Conservation (phyloP, 2,113 vertebrate species). For the Nannospalax galili region DNA sequence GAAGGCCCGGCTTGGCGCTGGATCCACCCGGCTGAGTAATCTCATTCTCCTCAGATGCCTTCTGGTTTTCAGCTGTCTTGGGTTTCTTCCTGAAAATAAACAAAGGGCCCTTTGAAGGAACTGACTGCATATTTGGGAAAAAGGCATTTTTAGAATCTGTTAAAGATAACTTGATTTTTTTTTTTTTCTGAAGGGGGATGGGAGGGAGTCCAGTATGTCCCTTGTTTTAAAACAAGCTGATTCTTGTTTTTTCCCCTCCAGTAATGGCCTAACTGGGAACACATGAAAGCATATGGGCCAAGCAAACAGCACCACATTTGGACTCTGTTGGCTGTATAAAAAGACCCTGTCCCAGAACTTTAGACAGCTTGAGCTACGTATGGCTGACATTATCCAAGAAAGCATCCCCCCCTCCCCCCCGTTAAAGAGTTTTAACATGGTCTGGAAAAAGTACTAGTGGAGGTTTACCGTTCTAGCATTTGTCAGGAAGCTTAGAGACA, state of each 20-base stretch:
- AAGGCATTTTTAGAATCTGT: constrained; percentile 92
- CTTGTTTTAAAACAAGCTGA: constrained; percentile 88
- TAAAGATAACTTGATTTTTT: constrained; percentile 89
- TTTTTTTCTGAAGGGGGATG: constrained; percentile 79
- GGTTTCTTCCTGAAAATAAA: constrained; percentile 92
- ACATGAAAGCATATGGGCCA: constrained; percentile 85
- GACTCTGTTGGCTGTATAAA: constrained; percentile 85
- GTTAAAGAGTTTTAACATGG: constrained; percentile 78
- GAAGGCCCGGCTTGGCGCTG: constrained; percentile 93
- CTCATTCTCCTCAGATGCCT: constrained; percentile 98
- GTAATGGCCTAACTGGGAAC: constrained; percentile 85
- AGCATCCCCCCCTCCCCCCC: constrained; percentile 70
- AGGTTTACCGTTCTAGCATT: constrained; percentile 83
- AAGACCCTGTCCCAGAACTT: constrained; percentile 84
- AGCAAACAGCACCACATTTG: constrained; percentile 84
- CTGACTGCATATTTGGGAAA: constrained; percentile 89
- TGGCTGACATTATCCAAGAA: constrained; percentile 86
- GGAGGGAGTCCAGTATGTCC: constrained; percentile 85
- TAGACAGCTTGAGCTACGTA: constrained; percentile 81
- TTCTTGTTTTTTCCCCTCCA: constrained; percentile 87
- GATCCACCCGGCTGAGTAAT: constrained; percentile 95
- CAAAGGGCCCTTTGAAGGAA: constrained; percentile 91
- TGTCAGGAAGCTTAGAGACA: constrained; percentile 81
- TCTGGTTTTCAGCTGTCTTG: constrained; percentile 93
- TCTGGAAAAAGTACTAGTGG: constrained; percentile 80